These are phyloP conservation scores for Conops quadrifasciatus DNA, from an alignment of 2,888 invertebrate genomes.

Conservation along the genomic window DNA sequence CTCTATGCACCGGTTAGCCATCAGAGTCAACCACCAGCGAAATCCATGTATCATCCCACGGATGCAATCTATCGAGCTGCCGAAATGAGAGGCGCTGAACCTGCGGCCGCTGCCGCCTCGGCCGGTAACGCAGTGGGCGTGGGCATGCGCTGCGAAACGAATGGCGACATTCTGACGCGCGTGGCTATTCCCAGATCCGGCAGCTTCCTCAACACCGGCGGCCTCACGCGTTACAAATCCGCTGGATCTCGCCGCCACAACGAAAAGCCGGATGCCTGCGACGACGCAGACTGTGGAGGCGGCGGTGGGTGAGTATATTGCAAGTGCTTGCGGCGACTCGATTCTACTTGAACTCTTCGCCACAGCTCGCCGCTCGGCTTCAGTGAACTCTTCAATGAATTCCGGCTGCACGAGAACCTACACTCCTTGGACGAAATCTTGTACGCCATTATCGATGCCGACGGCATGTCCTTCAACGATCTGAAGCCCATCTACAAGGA, in stretches of 20 bases:
- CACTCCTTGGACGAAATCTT: slow-evolving; percentile 89
- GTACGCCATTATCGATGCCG: slow-evolving; percentile 87
- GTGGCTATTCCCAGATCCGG: slow-evolving; percentile 87
- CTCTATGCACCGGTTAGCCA: slow-evolving; percentile 11
- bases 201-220: slow-evolving; percentile 84
- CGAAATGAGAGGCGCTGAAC: slow-evolving; percentile 39
- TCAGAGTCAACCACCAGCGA: slow-evolving; percentile 18
- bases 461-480: slow-evolving; percentile 93
- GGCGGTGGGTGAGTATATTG: slow-evolving; percentile 40
- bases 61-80: slow-evolving; percentile 44
- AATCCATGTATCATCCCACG: slow-evolving; percentile 43
- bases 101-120: slow-evolving; percentile 33
- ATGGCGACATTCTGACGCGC: slow-evolving; percentile 84
- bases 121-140: slow-evolving; percentile 44
- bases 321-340: slow-evolving; percentile 16
- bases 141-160: slow-evolving; percentile 66
- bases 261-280: slow-evolving; percentile 64
- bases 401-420: slow-evolving; percentile 85
- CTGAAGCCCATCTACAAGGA: slow-evolving; percentile 91
- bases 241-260: slow-evolving; percentile 63
- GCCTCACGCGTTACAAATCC: slow-evolving; percentile 79
- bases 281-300: slow-evolving; percentile 57
- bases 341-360: slow-evolving; percentile 49
- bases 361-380: slow-evolving; percentile 82
- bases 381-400: slow-evolving; percentile 87